Base-by-base conservation (phyloP, 2,113 vertebrate species). In the Mionectes macconnelli region DNA sequence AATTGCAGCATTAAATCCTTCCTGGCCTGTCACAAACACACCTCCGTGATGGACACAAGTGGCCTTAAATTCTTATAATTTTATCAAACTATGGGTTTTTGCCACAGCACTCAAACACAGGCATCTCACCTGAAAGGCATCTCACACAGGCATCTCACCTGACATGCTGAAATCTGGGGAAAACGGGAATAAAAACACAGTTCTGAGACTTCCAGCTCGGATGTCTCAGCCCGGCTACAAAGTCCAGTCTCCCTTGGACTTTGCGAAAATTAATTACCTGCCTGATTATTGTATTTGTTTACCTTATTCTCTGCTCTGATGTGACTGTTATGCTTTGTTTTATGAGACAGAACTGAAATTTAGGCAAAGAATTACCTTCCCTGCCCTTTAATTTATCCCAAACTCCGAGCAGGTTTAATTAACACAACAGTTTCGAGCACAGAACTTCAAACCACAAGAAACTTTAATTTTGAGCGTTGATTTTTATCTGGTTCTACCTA, bases 401-500 rank as follows among this genome's bases (percentile, higher is more conserved):
- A 83, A 45, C 64, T 27, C 27, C 2, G 35, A 31, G 50, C 5
- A 45, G 28, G 24, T 17, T 81, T 88, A 77, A 86, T 84, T 69
- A 90, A 86, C 67, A 10, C 73, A 62, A 40, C 12, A 1, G 23
- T 64, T 91, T 31, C 19, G 59, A 76, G 53, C 57, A 16, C 14
- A 10, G 39, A 13, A 28, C 37, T 39, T 69, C 31, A 82, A 94
- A 66, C 66, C 92, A n/a, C 85, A 55, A 83, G 75, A 55, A 90
- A 90, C 23, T 80, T 86, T 49, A 53, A 80, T 77, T 83, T 50
- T 1, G 28, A 62, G 49, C 56, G 4, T 3, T 39, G 72, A 80
- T 95, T 89, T 95, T 92, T 73, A 84, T 96, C 91, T 86, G 45
- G 10, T 83, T 83, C 37, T 31, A 40, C 39, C 42, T 56, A 4